A percentile compares a stretch with the other conserved stretches of the same genome.
Conservation (phyloP, 2,888 invertebrate species). For the Unio delphinus region DNA sequence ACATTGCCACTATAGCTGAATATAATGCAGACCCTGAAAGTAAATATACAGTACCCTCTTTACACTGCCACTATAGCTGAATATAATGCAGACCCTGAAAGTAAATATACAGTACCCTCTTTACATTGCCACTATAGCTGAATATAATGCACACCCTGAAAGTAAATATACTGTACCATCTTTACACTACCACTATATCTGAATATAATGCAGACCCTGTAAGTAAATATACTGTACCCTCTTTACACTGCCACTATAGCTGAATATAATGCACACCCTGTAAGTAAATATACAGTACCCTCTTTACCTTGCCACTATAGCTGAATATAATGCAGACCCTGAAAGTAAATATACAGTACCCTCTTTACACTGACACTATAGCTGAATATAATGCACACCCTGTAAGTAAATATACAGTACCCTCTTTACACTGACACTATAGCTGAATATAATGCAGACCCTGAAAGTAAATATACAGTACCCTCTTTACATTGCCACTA, state of each 20-base stretch:
- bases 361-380: conserved; percentile 83
- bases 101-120: conserved; percentile 87
- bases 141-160: conserved; percentile 82
- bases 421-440: conserved; percentile 96
- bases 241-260: conserved; percentile 95
- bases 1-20: conserved; percentile 92
- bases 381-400: conserved; percentile 87
- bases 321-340: conserved; percentile 86
- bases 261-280: conserved; percentile 87
- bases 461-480: conserved; percentile 81
- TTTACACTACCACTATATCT: conserved; percentile 86
- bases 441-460: conserved; percentile 89
- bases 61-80: conserved; percentile 97
- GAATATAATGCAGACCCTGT: conserved; percentile 83
- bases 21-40: conserved; percentile 78
- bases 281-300: conserved; percentile 85
- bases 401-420: conserved; percentile 79
- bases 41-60: conserved; percentile 86
- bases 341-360: conserved; percentile 53
- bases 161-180: conserved; percentile 24
- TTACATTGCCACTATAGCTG: conserved; percentile 95
- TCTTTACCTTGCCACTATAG: conserved; percentile 93
- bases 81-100: conserved; percentile 82
- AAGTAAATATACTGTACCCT: conserved; percentile 79
- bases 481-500: conserved; percentile 95